Evolutionary conservation across 1,140 invertebrate genomes (phyloP).

Genomic region (Drosophila bocqueti): DNA sequence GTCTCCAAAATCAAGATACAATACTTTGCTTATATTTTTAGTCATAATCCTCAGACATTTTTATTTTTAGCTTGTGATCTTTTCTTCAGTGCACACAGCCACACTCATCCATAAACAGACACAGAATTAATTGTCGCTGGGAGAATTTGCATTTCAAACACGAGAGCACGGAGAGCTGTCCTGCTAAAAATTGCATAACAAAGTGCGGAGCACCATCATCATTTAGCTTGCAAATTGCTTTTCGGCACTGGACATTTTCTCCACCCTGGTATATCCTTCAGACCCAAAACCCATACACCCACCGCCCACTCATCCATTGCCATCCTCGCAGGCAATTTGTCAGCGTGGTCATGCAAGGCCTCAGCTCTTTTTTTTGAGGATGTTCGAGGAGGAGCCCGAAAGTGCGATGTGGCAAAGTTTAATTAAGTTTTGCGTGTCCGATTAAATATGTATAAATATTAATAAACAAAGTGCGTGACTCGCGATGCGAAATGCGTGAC

Average conservation of each 20-base stretch:
- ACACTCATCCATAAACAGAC: slow-evolving; percentile 4
- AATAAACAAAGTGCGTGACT: slow-evolving; percentile 45
- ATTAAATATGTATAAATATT: slow-evolving; percentile 65
- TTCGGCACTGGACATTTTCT: slow-evolving; percentile 31
- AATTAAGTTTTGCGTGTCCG: slow-evolving; percentile 57
- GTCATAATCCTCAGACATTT: neutral
- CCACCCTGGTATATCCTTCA: slow-evolving; percentile 2
- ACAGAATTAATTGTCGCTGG: slow-evolving; percentile 46
- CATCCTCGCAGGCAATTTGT: slow-evolving; percentile 48
- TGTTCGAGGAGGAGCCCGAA: slow-evolving; percentile 6
- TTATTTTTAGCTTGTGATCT: neutral
- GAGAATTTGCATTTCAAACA: slow-evolving; percentile 51
- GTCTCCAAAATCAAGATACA: neutral
- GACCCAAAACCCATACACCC: neutral
- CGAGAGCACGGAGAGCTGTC: slow-evolving; percentile 4
- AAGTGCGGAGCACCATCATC: slow-evolving; percentile 42
- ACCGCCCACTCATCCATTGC: slow-evolving; percentile 10
- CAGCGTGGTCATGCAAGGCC: slow-evolving; percentile 40
- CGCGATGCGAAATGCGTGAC: slow-evolving; percentile 3
- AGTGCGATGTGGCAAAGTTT: slow-evolving; percentile 45
- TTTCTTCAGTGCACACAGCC: slow-evolving; percentile 12
- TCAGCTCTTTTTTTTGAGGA: slow-evolving; percentile 6
- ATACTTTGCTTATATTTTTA: neutral
- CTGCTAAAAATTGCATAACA: slow-evolving; percentile 59
- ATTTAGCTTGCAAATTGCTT: slow-evolving; percentile 61